A percentile compares a stretch with the other conserved stretches of the same genome.
Evolutionary conservation across 2,888 invertebrate genomes (phyloP).

Genomic region (Lasius fuliginosus): DNA sequence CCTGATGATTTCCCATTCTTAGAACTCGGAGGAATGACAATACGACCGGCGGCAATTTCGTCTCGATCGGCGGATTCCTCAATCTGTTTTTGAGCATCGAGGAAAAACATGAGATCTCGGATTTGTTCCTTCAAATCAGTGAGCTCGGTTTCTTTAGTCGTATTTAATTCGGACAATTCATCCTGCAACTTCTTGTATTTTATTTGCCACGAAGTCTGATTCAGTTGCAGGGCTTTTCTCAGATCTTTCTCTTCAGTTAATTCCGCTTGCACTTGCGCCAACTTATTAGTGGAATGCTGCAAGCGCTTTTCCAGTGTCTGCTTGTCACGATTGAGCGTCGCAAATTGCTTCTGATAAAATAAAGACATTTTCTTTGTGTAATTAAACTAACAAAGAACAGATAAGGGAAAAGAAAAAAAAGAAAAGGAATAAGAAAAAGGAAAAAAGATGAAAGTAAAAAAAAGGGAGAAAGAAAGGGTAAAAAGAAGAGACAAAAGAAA

Average conservation of each 20-base stretch:
- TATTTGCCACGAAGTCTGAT: conserved; percentile 92
- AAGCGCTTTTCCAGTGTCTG: conserved; percentile 91
- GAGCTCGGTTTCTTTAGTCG: conserved; percentile 89
- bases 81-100: conserved; percentile 93
- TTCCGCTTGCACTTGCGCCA: conserved; percentile 90
- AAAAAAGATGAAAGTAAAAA: background rate
- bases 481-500: background rate
- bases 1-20: conserved; percentile 62
- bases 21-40: conserved; percentile 86
- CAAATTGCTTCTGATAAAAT: conserved; percentile 87
- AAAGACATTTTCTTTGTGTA: background rate
- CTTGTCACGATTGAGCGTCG: conserved; percentile 89
- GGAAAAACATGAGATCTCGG: conserved; percentile 98
- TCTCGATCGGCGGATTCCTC: conserved; percentile 88
- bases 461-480: background rate
- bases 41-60: conserved; percentile 89
- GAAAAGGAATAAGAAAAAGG: background rate
- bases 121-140: conserved; percentile 96
- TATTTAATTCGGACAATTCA: conserved; percentile 84
- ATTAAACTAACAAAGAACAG: background rate
- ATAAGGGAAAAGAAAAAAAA: background rate
- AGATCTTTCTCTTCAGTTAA: conserved; percentile 95
- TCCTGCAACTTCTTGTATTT: conserved; percentile 85
- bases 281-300: conserved; percentile 89
- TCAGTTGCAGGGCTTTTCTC: conserved; percentile 91